phyloP scores from a whole-genome alignment of 1,140 invertebrate genomes.

The Conus ventricosus region DNA sequence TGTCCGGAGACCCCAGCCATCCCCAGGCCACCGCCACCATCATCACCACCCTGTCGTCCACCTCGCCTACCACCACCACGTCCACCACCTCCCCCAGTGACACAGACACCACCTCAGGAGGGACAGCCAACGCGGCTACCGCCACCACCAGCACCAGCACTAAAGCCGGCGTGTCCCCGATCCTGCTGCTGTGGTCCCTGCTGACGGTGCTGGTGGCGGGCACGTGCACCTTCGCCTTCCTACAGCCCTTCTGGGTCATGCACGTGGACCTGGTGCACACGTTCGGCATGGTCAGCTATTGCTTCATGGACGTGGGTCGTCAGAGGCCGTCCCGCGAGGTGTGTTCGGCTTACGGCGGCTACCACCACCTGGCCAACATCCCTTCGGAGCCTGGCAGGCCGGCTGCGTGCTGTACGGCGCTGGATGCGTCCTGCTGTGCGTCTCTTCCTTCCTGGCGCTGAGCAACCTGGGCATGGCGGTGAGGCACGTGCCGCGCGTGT shows the following conservation, averaged over 20 bases:
- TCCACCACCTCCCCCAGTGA: neutral
- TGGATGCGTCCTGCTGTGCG: constrained; percentile 65
- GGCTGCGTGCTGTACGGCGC: constrained; percentile 67
- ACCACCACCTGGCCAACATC: constrained; percentile 62
- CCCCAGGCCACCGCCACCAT: neutral
- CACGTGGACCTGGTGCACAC: constrained; percentile 50
- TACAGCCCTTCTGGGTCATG: constrained; percentile 70
- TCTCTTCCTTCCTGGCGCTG: constrained; percentile 62
- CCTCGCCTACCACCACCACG: neutral
- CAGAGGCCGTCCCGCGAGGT: constrained; percentile 24
- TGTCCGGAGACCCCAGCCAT: neutral
- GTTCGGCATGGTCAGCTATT: constrained; percentile 63
- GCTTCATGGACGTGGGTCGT: constrained; percentile 39
- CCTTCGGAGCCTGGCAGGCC: constrained; percentile 68
- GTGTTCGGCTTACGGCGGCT: constrained; percentile 64
- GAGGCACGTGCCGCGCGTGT: constrained; percentile 51
- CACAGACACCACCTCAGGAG: neutral
- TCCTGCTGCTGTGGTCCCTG: constrained; percentile 66
- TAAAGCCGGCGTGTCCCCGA: constrained; percentile 52
- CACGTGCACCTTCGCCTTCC: constrained; percentile 61
- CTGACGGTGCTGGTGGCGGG: constrained; percentile 67
- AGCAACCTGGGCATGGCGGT: constrained; percentile 51
- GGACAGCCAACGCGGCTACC: neutral
- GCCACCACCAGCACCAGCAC: neutral
- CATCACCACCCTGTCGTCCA: neutral